Conservation (phyloP, 2,113 vertebrate species). For the Cathartes aura region DNA sequence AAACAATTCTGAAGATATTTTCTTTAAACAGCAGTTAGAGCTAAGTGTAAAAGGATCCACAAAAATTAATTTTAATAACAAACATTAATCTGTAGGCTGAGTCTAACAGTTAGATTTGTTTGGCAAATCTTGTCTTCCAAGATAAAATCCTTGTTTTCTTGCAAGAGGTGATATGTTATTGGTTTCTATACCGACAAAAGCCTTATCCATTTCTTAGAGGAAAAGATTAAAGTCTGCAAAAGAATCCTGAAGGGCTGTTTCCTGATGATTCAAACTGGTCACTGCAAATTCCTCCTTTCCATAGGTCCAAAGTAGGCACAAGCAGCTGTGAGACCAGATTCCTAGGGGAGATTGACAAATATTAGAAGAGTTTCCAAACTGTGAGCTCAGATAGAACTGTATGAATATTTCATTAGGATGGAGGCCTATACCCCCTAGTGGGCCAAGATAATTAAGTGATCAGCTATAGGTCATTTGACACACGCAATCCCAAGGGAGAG, state of each 20-base stretch:
- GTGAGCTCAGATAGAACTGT: background rate
- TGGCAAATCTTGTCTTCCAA: background rate
- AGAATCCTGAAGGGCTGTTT: background rate
- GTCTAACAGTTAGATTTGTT: background rate
- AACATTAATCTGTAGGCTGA: background rate
- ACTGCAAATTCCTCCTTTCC: background rate
- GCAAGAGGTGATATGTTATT: background rate
- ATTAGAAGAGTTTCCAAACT: background rate
- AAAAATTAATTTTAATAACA: background rate
- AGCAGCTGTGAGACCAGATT: background rate
- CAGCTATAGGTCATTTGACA: background rate
- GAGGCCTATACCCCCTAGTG: background rate
- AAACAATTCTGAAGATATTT: background rate
- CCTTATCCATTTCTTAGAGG: background rate
- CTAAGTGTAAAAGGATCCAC: background rate
- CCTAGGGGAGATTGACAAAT: background rate
- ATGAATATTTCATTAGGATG: background rate
- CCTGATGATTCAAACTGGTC: background rate
- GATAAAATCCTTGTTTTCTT: background rate
- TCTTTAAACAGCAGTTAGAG: background rate
- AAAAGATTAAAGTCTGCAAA: background rate
- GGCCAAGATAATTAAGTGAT: background rate
- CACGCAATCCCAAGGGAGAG: rapidly evolving
- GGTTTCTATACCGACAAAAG: background rate
- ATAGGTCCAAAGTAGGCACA: background rate